Evolutionary conservation across 2,888 invertebrate species (phyloP).

Genomic region (Amiota communis): DNA sequence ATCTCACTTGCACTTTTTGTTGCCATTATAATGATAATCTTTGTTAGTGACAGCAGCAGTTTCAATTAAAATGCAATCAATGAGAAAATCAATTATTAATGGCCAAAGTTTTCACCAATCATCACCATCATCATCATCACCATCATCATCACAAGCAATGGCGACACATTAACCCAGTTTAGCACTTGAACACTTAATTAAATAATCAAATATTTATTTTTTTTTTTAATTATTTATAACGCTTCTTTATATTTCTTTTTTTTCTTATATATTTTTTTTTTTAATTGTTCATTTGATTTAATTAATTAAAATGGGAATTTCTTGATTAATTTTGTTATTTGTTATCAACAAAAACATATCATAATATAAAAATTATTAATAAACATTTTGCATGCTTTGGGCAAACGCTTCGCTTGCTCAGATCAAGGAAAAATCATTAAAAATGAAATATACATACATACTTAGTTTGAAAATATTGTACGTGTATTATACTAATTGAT

Average conservation of each 20-base stretch:
- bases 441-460: constrained; percentile 2
- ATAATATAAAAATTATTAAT: neutral
- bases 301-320: neutral
- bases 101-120: constrained; percentile 7
- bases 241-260: constrained; percentile 5
- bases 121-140: no score
- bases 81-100: constrained; percentile 13
- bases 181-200: constrained; percentile 2
- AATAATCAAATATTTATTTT: constrained; percentile 18
- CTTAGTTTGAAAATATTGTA: neutral
- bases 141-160: neutral
- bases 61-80: constrained; percentile 5
- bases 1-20: constrained; percentile 6
- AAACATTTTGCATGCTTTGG: constrained; percentile 7
- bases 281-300: neutral
- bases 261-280: neutral
- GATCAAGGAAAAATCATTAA: constrained; percentile 26
- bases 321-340: neutral
- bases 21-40: no score
- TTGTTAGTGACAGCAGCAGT: neutral
- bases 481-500: neutral
- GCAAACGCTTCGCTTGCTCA: constrained; percentile 13
- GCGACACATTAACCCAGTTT: constrained; percentile 18
- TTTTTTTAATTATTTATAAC: neutral
- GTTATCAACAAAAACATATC: constrained; percentile 2